These are phyloP conservation scores for Esox masquinongy DNA, from an alignment of 2,797 vertebrate genomes.

Conservation along the genomic window DNA sequence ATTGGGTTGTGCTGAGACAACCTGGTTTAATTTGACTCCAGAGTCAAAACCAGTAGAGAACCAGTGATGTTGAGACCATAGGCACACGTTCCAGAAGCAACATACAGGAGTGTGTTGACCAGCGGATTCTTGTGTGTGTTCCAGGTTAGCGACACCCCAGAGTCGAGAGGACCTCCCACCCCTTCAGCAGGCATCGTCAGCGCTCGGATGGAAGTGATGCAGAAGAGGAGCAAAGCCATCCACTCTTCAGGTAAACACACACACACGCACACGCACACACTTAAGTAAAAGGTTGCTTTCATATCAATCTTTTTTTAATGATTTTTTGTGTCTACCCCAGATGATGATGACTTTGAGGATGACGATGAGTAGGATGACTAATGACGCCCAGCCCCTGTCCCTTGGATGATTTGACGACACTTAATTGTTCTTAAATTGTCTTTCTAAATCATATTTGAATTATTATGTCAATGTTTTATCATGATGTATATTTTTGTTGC, in stretches of 20 bases:
- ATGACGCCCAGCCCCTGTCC: constrained; percentile 55
- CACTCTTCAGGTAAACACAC: constrained; percentile 89
- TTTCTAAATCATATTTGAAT: constrained; percentile 86
- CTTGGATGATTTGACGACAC: constrained; percentile 83
- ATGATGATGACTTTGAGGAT: constrained; percentile 98
- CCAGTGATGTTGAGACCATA: not conserved
- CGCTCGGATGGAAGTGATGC: constrained; percentile 97
- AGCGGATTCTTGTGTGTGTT: not conserved
- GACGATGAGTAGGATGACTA: constrained; percentile 99
- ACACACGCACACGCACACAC: constrained; percentile 38
- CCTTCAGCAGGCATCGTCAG: constrained; percentile 93
- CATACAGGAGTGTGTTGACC: not conserved
- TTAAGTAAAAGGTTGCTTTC: not conserved
- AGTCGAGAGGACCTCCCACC: constrained; percentile 75
- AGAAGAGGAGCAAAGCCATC: constrained; percentile 97
- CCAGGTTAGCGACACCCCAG: constrained; percentile 84
- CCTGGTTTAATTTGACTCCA: no score
- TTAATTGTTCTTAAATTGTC: constrained; percentile 80
- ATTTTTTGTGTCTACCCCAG: constrained; percentile 67
- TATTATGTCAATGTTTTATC: constrained; percentile 94
- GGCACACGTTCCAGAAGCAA: not conserved
- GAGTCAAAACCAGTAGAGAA: no score
- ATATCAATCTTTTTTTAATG: not conserved
- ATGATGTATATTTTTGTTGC: constrained; percentile 98
- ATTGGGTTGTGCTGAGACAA: constrained; percentile 39